These are phyloP conservation scores for Melinaea marsaeus DNA, from an alignment of 2,888 invertebrate genomes.

Conservation along the genomic window DNA sequence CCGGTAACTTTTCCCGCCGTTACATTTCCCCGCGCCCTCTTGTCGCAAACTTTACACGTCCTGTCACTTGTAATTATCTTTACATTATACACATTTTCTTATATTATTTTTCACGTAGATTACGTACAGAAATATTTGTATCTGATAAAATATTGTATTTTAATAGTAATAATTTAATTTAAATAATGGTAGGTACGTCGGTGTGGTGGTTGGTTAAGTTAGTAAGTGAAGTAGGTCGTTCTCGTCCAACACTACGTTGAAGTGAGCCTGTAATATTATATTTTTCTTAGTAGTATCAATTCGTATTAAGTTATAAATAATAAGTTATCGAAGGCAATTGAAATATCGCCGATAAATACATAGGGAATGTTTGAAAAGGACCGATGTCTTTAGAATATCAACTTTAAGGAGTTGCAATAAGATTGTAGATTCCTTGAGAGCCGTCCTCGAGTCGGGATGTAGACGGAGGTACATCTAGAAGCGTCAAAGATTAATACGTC, in stretches of 20 bases:
- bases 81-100: conserved; percentile 33
- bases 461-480: conserved; percentile 8
- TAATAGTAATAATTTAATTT: background rate
- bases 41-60: conserved; percentile 56
- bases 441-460: conserved; percentile 29
- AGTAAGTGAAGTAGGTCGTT: too few species aligned
- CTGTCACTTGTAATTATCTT: conserved; percentile 53
- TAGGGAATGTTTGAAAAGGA: too few species aligned
- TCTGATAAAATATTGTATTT: background rate
- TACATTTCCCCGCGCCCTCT: conserved; percentile 33
- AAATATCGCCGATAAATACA: too few species aligned
- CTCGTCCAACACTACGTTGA: too few species aligned
- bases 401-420: background rate
- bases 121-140: background rate
- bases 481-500: conserved; percentile 21
- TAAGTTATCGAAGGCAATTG: too few species aligned
- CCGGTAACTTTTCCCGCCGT: conserved; percentile 55
- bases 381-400: background rate
- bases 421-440: conserved; percentile 10
- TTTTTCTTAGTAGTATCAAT: too few species aligned
- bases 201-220: too few species aligned
- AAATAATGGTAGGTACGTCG: too few species aligned
- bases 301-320: too few species aligned
- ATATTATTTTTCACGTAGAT: background rate
- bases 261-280: too few species aligned